Base-by-base conservation (phyloP, 2,888 invertebrate species). In the Clepsis dumicolana region DNA sequence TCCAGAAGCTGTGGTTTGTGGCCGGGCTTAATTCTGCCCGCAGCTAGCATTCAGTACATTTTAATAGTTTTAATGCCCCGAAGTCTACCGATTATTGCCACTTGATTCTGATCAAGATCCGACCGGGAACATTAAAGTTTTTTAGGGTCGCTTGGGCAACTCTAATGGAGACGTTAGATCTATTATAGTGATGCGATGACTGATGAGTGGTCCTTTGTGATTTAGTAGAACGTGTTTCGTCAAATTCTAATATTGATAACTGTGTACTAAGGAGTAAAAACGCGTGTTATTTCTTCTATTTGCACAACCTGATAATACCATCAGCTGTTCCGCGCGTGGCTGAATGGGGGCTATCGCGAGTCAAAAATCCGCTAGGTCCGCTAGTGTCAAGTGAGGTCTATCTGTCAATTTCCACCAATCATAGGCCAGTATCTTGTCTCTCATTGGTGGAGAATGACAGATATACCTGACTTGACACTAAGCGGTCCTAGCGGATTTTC, bases 1-100 rank as follows among this genome's bases (percentile, higher is more conserved):
- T 83, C 86, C 90, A 89, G 90, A 80, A 92, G 90, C 91, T 92
- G 92, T 86, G 92, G 93, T 91, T 89, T 92, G 91, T 79, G 91
- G 91, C 87, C 76, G 77, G 78, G 85, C 84, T 86, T 85, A 87
- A 86, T 87, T 85, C 84, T 75, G 74, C 85, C 89, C 88, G 80
- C 85, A 77, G 78, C 81, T 82, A 85, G 83, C 86, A 87, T 81
- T 81, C 77, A 84, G 84, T 86, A 85, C 83, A 81, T 85, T 89
- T 91, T 90, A 90, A 91, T 91, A 89, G 90, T 89, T 89, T 87
- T 89, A 89, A 90, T 90, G 86, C 81, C 77, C 79, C 79, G 83
- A 83, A 82, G 78, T 78, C 79, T 77, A 79, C 77, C 77, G 74
- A 78, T 80, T 75, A 74, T 77, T 77, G 75, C 65, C 76, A 72